Base-by-base conservation (phyloP, 2,113 vertebrate genomes). In the Tetrao urogallus region DNA sequence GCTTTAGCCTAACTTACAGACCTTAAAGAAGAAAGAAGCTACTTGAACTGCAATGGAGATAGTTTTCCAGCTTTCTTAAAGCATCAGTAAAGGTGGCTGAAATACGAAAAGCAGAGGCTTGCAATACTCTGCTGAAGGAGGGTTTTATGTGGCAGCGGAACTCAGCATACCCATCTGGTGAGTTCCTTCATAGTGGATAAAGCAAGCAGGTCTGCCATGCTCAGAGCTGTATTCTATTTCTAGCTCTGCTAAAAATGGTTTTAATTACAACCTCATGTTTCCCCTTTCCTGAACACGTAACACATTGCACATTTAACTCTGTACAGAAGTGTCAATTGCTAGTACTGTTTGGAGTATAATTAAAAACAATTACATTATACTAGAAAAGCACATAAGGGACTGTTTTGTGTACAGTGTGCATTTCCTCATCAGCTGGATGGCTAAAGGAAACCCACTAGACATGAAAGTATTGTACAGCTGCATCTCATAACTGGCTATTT, bases 191-290 rank as follows among this genome's bases (percentile, higher is more conserved):
- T 1, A 1, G 22, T 9, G 38, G 47, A 76, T 54, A 60, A 82
- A 80, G 54, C 30, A 47, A 63, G 28, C 1, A 47, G 32, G 36
- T 63, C 20, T 85, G 56, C 52, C 57, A 69, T 1, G 3, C 38
- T 73, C 22, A 2, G 24, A 42, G 42, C 15, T 43, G 45, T 2
- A 2, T 58, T 76, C n/a, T 54, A 50, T 81, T 87, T 90, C 38
- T 34, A 87, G 58, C 58, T 80, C 67, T 86, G 76, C 75, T 80
- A 83, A 89, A 95, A 89, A 89, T n/a, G 3, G 38, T 14, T 89
- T 91, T 88, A 93, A 93, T 40, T 54, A 91, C 64, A 87, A 94
- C 71, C 60, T 86, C 1, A 0, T 74, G 78, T 63, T 93, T 67
- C 24, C 67, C 54, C 74, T 42, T 57, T 75, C 82, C 48, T 4